These are phyloP conservation scores for Apostichopus parvimensis DNA, from an alignment of 35 echinoderm and acorn worm genomes.

Conservation along the genomic window DNA sequence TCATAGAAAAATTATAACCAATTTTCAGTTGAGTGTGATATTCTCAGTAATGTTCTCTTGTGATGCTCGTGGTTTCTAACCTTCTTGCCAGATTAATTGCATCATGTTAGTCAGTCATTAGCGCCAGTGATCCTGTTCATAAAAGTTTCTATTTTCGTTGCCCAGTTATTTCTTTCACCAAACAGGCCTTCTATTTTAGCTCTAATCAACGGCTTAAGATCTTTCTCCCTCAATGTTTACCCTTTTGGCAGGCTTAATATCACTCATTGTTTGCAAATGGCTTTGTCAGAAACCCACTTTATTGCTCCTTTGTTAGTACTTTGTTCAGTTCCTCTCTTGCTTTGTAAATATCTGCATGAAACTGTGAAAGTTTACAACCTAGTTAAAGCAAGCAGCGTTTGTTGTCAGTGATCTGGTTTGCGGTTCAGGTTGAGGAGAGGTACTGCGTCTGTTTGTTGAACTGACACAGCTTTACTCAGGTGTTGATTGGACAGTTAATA, in stretches of 20 bases:
- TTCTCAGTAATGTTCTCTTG: neutral
- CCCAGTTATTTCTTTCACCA: neutral
- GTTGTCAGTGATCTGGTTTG: neutral
- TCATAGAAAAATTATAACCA: neutral
- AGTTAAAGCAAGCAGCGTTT: conserved; percentile 25
- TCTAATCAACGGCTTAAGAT: conserved; percentile 24
- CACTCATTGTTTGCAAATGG: conserved; percentile 22
- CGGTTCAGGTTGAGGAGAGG: neutral
- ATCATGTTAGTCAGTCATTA: conserved; percentile 37
- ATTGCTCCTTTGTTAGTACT: neutral
- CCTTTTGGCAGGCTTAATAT: conserved; percentile 18
- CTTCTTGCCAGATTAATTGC: conserved; percentile 1
- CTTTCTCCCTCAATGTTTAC: conserved; percentile 40
- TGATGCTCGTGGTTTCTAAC: neutral
- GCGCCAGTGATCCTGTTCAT: neutral
- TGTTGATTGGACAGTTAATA: conserved; percentile 48
- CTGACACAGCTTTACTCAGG: conserved; percentile 17
- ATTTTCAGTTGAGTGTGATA: conserved; percentile 9
- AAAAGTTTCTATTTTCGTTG: conserved; percentile 13
- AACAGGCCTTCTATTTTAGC: conserved; percentile 2
- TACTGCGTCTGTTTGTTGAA: neutral
- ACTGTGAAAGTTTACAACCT: conserved; percentile 17
- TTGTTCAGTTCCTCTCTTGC: neutral
- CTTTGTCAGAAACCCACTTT: conserved; percentile 34
- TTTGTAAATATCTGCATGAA: conserved; percentile 39